Conservation (phyloP, 2,113 vertebrate genomes). For the Upupa epops region DNA sequence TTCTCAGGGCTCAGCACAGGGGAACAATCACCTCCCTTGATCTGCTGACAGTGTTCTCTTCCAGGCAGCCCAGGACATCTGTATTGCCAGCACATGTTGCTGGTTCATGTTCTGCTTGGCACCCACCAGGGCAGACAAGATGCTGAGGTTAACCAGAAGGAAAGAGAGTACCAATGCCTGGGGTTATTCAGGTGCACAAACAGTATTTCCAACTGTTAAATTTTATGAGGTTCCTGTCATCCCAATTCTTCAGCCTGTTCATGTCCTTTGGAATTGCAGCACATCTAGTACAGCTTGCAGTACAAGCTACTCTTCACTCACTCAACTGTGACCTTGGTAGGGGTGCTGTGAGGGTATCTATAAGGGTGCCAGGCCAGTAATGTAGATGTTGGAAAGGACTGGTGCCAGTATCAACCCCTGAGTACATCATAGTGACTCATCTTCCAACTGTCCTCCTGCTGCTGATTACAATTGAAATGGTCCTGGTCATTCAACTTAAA, state of each 20-base stretch:
- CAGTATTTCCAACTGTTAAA: background rate
- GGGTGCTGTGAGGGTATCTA: no score
- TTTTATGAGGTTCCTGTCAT: background rate
- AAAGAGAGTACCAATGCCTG: background rate
- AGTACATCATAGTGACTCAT: background rate
- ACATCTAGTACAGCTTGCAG: background rate
- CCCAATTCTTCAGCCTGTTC: background rate
- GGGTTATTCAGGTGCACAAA: background rate
- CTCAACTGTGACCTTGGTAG: background rate
- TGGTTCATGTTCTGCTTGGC: background rate
- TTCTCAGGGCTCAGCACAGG: background rate
- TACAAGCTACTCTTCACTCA: background rate
- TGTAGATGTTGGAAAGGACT: background rate
- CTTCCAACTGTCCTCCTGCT: background rate
- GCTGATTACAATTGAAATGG: background rate
- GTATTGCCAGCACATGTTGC: background rate
- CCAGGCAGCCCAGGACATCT: background rate
- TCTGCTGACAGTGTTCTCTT: background rate
- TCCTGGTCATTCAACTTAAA: background rate
- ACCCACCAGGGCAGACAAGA: background rate
- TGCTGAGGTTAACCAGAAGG: background rate
- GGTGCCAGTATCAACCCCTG: background rate
- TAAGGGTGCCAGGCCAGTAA: rapidly evolving
- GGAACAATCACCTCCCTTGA: background rate
- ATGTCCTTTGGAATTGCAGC: background rate